Evolutionary conservation across 2,888 invertebrate species (phyloP), one percentile per base, ranked within the genome.

Genomic region (Machimus atricapillus): DNA sequence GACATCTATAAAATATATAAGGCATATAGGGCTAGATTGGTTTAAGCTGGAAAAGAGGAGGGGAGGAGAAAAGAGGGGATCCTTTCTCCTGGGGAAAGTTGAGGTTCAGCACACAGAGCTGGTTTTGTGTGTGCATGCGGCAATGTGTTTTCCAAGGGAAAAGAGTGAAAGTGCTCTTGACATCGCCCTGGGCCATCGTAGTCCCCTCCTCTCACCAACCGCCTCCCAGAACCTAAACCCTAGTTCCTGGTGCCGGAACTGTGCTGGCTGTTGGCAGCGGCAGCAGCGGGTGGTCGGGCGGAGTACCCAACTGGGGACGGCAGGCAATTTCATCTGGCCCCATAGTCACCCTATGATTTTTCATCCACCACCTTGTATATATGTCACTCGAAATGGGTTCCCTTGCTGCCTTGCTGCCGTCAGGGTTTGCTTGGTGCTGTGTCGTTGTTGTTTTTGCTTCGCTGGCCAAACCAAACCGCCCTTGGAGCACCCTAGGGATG

Each of bases 101-200:
- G 27, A 19, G 46, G 31, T n/a, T 40, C 34, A 27, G 19, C n/a
- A 34, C 27, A 19, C 66, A 66, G 66, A 66, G 19, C 19, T 52
- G 27, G 27, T 23, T 16, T 86, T 23, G 46, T 86, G 46, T 86
- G 31, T 77, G 40, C 19, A 52, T 86, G n/a, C n/a, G 74, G 40
- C 43, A 16, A 46, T 74, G 82, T 74, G 27, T 87, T 74, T 79
- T 85, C 40, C 73, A 74, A 76, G 73, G 77, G 73, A 85, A 77
- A 85, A 82, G 85, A 87, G 87, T 87, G 87, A 87, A 87, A 87
- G 87, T 87, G 87, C 83, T 87, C 87, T 85, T 87, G 87, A 87
- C 85, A 87, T 83, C 58, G 66, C 76, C 66, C 79, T 43, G 31
- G 78, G 86, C 73, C 82, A 82, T 82, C 58, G 31, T 6, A n/a